phyloP scores from a whole-genome alignment of 2,888 invertebrate genomes.

The Cristatella mucedo region DNA sequence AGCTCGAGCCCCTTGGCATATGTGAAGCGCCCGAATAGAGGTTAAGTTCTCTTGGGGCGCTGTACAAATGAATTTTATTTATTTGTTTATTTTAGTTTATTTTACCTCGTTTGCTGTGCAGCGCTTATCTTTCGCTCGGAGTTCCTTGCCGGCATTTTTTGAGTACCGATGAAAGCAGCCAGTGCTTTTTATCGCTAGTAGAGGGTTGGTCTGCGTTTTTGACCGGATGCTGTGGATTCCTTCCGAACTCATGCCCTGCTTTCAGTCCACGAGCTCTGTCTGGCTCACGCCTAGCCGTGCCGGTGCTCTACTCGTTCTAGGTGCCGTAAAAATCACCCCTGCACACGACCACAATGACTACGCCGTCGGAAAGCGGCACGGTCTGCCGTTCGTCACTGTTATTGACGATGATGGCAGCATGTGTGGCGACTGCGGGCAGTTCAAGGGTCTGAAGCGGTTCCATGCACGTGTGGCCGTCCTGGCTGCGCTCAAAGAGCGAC shows the following conservation, averaged over 20 bases:
- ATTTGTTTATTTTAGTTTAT: too few relatives aligned
- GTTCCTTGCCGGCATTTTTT: too few relatives aligned
- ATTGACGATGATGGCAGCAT: slow-evolving; percentile 79
- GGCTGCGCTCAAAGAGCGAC: slow-evolving; percentile 54
- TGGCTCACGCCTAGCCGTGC: not conserved
- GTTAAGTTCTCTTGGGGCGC: too few relatives aligned
- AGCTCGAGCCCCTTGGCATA: too few relatives aligned
- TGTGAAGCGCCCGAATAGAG: too few relatives aligned
- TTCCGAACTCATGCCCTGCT: not conserved
- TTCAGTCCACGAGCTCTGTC: not conserved
- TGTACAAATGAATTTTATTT: too few relatives aligned
- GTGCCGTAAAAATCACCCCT: slow-evolving; percentile 95
- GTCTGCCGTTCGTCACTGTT: slow-evolving; percentile 68
- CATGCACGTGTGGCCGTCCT: slow-evolving; percentile 66
- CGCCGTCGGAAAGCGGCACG: slow-evolving; percentile 76
- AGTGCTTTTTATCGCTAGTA: too few relatives aligned
- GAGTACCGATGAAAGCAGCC: too few relatives aligned
- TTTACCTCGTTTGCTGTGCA: too few relatives aligned
- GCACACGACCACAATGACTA: slow-evolving; percentile 95
- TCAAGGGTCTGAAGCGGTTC: slow-evolving; percentile 47
- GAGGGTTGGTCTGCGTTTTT: not conserved
- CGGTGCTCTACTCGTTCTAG: slow-evolving; percentile 28
- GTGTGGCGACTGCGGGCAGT: slow-evolving; percentile 59
- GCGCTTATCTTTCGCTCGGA: too few relatives aligned
- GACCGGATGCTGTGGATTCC: not conserved